phyloP scores from a whole-genome alignment of 2,797 vertebrate genomes.

The Holocentrus rufus region DNA sequence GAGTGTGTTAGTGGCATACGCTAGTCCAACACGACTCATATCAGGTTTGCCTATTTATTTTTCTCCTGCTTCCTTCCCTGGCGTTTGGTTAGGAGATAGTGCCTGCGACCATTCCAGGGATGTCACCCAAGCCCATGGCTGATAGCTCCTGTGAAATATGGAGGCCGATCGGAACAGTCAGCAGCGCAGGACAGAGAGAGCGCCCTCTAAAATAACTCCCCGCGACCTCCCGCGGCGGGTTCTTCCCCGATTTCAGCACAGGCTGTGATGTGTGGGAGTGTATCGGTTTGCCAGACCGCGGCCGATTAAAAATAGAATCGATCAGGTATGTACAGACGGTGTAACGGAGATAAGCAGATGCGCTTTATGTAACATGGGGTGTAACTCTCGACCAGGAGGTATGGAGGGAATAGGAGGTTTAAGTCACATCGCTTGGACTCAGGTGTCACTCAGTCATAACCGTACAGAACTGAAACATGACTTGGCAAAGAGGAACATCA shows the following conservation, averaged over 20 bases:
- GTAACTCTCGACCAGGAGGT: not conserved
- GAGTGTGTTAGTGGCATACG: not conserved
- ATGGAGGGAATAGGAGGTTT: conserved; percentile 49
- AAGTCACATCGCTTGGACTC: conserved; percentile 35
- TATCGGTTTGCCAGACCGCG: conserved; percentile 54
- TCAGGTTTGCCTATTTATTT: conserved; percentile 52
- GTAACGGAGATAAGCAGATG: conserved; percentile 78
- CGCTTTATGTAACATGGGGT: conserved; percentile 74
- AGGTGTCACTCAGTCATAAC: conserved; percentile 22
- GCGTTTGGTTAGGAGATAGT: conserved; percentile 47
- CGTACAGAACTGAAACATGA: conserved; percentile 60
- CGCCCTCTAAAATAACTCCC: conserved; percentile 67
- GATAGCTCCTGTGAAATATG: conserved; percentile 66
- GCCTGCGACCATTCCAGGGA: conserved; percentile 66
- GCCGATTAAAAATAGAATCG: conserved; percentile 76
- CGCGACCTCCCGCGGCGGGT: conserved; percentile 7
- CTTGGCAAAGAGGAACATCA: conserved; percentile 44
- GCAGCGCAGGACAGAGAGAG: conserved; percentile 15
- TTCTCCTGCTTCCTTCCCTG: conserved; percentile 37
- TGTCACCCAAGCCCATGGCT: conserved; percentile 48
- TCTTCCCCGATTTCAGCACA: conserved; percentile 58
- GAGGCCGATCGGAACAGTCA: conserved; percentile 39
- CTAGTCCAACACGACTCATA: conserved; percentile 43
- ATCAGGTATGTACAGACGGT: conserved; percentile 39
- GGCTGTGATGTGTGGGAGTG: not conserved